These are phyloP conservation scores for Astreopora myriophthalma DNA, from an alignment of 64 coral and sea anemone species.

Conservation along the genomic window DNA sequence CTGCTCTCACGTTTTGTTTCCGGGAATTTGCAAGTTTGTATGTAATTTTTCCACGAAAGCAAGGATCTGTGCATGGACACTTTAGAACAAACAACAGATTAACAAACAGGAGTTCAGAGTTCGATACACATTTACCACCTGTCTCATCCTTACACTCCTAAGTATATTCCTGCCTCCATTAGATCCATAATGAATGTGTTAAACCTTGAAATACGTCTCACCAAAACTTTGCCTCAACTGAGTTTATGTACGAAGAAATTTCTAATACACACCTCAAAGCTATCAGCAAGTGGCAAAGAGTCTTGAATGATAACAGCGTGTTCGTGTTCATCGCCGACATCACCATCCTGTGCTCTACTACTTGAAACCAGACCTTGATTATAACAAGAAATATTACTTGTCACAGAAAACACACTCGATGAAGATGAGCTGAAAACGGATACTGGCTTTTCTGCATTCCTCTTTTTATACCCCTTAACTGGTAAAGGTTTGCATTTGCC, in stretches of 20 bases:
- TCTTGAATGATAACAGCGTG: constrained; percentile 6
- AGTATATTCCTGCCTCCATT: too few relatives aligned
- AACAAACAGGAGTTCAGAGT: too few relatives aligned
- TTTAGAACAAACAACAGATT: too few relatives aligned
- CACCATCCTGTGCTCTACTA: background rate
- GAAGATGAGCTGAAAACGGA: constrained; percentile 12
- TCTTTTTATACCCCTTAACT: constrained; percentile 1
- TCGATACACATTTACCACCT: too few relatives aligned
- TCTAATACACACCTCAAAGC: background rate
- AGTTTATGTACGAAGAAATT: too few relatives aligned
- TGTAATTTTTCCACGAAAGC: too few relatives aligned
- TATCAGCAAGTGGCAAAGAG: constrained; percentile 16
- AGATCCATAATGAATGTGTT: too few relatives aligned
- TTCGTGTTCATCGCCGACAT: background rate
- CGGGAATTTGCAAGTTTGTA: too few relatives aligned
- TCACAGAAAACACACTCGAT: constrained; percentile 12
- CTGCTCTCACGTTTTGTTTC: background rate
- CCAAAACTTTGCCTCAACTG: too few relatives aligned
- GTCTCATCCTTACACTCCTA: too few relatives aligned
- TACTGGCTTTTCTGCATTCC: constrained; percentile 3
- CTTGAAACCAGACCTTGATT: background rate
- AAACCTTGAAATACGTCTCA: too few relatives aligned
- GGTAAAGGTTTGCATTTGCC: background rate
- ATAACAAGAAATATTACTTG: constrained; percentile 27
- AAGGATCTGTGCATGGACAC: too few relatives aligned